These are phyloP conservation scores for Myripristis murdjan DNA, from an alignment of 2,797 vertebrate species.

Conservation along the genomic window DNA sequence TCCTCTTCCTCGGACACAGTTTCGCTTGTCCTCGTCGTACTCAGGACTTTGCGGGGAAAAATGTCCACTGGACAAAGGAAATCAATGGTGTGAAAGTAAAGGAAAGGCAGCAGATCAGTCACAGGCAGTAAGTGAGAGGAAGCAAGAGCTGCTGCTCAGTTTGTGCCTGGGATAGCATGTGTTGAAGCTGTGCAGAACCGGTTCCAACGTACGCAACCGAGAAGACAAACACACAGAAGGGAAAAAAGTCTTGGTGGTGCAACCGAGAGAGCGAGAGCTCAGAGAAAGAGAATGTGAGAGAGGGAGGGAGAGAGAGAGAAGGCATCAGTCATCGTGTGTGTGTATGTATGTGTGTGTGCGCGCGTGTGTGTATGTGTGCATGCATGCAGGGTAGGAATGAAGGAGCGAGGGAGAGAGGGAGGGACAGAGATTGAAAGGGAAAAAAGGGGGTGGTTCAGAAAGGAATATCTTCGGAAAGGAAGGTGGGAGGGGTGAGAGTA, in stretches of 20 bases:
- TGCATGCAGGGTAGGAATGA: slow-evolving; percentile 66
- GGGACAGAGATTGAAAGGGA: slow-evolving; percentile 72
- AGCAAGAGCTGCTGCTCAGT: slow-evolving; percentile 48
- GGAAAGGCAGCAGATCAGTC: slow-evolving; percentile 40
- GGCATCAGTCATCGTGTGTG: slow-evolving; percentile 78
- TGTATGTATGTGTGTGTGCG: slow-evolving; percentile 54
- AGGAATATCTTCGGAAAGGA: slow-evolving; percentile 44
- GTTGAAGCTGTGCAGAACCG: slow-evolving; percentile 67
- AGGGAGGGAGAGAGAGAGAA: slow-evolving; percentile 64
- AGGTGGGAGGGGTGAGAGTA: slow-evolving; percentile 75
- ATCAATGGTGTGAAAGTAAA: slow-evolving; percentile 59
- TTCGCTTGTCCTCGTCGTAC: slow-evolving; percentile 58
- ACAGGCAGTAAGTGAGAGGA: slow-evolving; percentile 57
- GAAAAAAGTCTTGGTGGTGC: slow-evolving; percentile 71
- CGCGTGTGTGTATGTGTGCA: slow-evolving; percentile 14
- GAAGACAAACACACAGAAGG: slow-evolving; percentile 62
- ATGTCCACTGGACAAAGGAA: slow-evolving; percentile 73
- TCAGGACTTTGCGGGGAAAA: slow-evolving; percentile 65
- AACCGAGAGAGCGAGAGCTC: slow-evolving; percentile 57
- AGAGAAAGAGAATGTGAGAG: slow-evolving; percentile 68
- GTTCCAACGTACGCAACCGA: slow-evolving; percentile 58
- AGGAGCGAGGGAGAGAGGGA: slow-evolving; percentile 71
- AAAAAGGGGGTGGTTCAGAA: slow-evolving; percentile 10
- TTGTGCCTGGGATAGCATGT: slow-evolving; percentile 57
- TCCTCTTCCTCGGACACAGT: slow-evolving; percentile 56